phyloP scores from a whole-genome alignment of 2,888 invertebrate species.

The Lithophane semibrunnea region DNA sequence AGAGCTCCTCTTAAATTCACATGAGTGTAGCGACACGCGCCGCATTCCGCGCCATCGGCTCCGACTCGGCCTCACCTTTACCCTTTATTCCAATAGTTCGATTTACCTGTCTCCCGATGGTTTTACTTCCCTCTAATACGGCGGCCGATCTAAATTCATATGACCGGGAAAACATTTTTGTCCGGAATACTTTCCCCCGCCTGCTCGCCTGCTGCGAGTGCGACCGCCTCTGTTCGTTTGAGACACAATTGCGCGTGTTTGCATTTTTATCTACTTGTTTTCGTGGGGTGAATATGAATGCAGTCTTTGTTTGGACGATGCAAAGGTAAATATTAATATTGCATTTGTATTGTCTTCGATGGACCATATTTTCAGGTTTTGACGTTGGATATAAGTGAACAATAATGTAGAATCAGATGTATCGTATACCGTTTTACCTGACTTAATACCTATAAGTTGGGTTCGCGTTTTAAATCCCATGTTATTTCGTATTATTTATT shows the following conservation, averaged over 20 bases:
- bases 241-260: conserved; percentile 89
- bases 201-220: conserved; percentile 55
- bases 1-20: conserved; percentile 69
- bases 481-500: conserved; percentile 64
- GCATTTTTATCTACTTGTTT: conserved; percentile 90
- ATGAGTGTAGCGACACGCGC: conserved; percentile 71
- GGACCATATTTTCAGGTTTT: conserved; percentile 73
- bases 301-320: conserved; percentile 84
- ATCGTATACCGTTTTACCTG: conserved; percentile 45
- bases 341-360: conserved; percentile 78
- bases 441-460: conserved; percentile 54
- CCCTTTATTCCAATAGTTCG: conserved; percentile 81
- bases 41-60: conserved; percentile 67
- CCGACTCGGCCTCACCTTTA: conserved; percentile 71
- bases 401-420: conserved; percentile 49
- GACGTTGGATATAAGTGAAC: conserved; percentile 61
- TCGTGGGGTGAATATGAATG: conserved; percentile 89
- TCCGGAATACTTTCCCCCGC: conserved; percentile 80
- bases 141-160: conserved; percentile 88
- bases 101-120: conserved; percentile 83
- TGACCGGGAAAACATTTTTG: conserved; percentile 87
- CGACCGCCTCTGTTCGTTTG: conserved; percentile 83
- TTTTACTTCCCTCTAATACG: conserved; percentile 85
- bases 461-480: conserved; percentile 51
- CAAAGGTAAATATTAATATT: conserved; percentile 86